Evolutionary conservation across 92 coral and sea anemone genomes (phyloP), one percentile per base, ranked within the genome.

Genomic region (Zoanthus gigantus): DNA sequence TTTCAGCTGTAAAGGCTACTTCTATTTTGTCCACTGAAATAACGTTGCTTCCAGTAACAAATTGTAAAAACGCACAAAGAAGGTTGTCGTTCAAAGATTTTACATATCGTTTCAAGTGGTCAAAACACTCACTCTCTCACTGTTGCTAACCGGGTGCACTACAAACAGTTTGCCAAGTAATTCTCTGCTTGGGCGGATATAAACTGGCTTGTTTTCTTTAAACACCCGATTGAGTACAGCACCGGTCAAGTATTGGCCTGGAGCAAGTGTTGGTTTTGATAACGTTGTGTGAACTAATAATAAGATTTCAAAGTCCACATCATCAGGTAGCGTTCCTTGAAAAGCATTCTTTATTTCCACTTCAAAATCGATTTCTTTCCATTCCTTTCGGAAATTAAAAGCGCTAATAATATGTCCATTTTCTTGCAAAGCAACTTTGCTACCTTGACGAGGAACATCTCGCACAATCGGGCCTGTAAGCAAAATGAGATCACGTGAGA

Each of bases 371-470:
- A 71, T 69, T 53, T 71, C 88, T 17, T 34, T 69, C 63, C 82
- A 85, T 8, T 56, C 72, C 81, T 85, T 85, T 47, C 88, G 18
- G 44, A 85, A 53, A 17, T 84, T 45, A 73, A 84, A 84, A 29
- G 88, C 82, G n/a, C 71, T 84, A 42, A 84, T 85, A 31, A 85
- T 85, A 82, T 74, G 82, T 28, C 88, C 88, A 34, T 84, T 84
- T 76, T 84, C 81, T 68, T 84, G 88, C 88, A 84, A 84, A 71
- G n/a, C n/a, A n/a, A n/a, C n/a, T n/a, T n/a, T n/a, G n/a, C n/a
- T n/a, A n/a, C n/a, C n/a, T n/a, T n/a, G 13, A n/a, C 88, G 74
- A 85, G 82, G 82, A 53, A 61, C 53, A 5, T 85, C 81, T 52
- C 57, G 23, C 47, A 11, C 82, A 46, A 72, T 85, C 42, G 77